Base-by-base conservation (phyloP, 2,113 vertebrate species). In the Hyperopisus bebe region DNA sequence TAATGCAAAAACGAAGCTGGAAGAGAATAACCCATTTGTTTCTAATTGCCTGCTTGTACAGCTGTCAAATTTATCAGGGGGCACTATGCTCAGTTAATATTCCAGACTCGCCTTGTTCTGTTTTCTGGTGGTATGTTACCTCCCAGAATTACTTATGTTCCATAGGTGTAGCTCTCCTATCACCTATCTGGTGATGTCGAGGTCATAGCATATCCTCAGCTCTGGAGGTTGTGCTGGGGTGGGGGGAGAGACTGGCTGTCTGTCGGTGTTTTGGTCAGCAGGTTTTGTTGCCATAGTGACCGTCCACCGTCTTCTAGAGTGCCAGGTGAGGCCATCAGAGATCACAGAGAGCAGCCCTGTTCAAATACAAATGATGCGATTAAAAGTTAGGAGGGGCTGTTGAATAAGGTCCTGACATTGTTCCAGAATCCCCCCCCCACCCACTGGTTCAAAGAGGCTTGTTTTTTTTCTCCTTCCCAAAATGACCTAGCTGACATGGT, bases 401-500 rank as follows among this genome's bases (percentile, higher is more conserved):
- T 44, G 82, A 84, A 84, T 44, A 46, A 89, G 17, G 47, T 83
- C 35, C 19, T 17, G 90, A 80, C 86, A 90, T 24, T 89, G 89
- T 47, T 90, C 46, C 90, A 85, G 35, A 8, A 62, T 90, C 35
- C 42, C 86, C 48, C 89, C 5, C 48, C 80, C 86, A 85, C 77
- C 88, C 74, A 13, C 50, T 48, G 3, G 24, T 91, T 90, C 90
- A 91, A 88, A 90, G 84, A 88, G 44, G 21, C 74, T 3, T 70
- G 62, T 70, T 70, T 70, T 70, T 70, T 70, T 31, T 31, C 89
- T 89, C 42, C 70, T 70, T 55, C 46, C 35, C 48, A 50, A 35
- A 31, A 70, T 24, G 82, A 90, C 35, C 8, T 70, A 88, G 90
- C 91, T 94, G 93, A 94, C 89, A 92, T 92, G 92, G 86, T 21